These are phyloP conservation scores for Ethmia dodecea DNA, from an alignment of 2,888 invertebrate species.

Conservation along the genomic window DNA sequence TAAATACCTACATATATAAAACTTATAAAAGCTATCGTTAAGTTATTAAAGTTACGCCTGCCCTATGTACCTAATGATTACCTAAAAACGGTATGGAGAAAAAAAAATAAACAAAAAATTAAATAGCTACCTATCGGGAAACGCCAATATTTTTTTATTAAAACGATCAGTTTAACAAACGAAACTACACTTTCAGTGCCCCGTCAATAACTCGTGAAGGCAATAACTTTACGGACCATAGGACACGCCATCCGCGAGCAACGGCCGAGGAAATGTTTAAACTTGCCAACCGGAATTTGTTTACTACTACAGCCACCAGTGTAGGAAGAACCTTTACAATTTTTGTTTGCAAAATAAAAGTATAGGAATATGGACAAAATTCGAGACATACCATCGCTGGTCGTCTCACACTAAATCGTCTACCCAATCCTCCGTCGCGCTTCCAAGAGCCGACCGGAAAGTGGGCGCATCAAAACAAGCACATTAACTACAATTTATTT, in stretches of 20 bases:
- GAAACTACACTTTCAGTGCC: conserved; percentile 38
- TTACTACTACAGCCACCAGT: conserved; percentile 32
- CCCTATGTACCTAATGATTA: no score
- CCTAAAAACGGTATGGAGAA: no score
- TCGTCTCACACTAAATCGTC: conserved; percentile 22
- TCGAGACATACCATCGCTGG: conserved; percentile 25
- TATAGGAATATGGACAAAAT: no score
- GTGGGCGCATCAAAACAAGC: conserved; percentile 37
- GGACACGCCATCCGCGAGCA: conserved; percentile 35
- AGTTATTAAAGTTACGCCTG: no score
- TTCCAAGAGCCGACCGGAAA: conserved; percentile 24
- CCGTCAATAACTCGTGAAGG: conserved; percentile 51
- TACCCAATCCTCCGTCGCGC: conserved; percentile 21
- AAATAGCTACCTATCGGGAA: no score
- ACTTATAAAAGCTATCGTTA: no score
- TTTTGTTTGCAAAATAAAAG: no score
- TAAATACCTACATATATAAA: no score
- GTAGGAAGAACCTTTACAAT: conserved; percentile 27
- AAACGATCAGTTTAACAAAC: no score
- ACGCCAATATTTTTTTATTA: no score
- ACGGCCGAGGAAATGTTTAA: conserved; percentile 48
- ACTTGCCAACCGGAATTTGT: conserved; percentile 50
- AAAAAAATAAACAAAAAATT: no score
- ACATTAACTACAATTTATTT: conserved; percentile 32
- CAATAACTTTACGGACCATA: conserved; percentile 55